Conservation (phyloP, 2,113 vertebrate species). For the Motacilla alba region DNA sequence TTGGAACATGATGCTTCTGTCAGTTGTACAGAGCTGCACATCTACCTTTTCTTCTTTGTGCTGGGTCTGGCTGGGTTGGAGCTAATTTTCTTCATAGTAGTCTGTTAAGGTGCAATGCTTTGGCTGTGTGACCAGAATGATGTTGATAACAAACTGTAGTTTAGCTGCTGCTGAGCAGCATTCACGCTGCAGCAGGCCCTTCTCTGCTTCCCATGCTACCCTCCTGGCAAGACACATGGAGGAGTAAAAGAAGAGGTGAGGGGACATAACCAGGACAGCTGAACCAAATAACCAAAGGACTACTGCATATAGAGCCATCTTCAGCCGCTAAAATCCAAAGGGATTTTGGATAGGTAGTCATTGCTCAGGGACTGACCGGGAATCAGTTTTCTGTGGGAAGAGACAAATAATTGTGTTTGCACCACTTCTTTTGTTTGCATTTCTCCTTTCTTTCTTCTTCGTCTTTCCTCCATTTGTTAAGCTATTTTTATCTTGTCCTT, state of each 20-base stretch:
- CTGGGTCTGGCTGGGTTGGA: not conserved
- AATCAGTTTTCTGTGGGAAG: fast-evolving
- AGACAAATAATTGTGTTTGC: not conserved
- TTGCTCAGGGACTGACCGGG: not conserved
- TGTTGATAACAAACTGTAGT: not conserved
- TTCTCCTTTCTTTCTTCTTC: not conserved
- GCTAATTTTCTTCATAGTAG: not conserved
- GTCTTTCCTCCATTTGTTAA: not conserved
- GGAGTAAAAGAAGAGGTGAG: not conserved
- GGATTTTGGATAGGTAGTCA: not conserved
- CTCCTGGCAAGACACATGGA: fast-evolving
- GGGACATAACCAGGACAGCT: not conserved
- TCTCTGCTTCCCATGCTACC: not conserved
- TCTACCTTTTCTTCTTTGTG: not conserved
- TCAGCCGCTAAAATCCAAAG: not conserved
- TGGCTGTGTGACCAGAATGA: not conserved
- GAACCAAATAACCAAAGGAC: not conserved
- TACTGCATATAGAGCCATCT: not conserved
- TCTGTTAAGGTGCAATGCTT: not conserved
- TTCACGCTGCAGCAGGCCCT: not conserved
- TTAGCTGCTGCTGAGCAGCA: not conserved
- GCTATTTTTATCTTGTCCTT: not conserved
- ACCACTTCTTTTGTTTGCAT: not conserved
- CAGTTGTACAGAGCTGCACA: not conserved
- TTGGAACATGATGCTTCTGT: not conserved